Percentiles rank a stretch among this genome's conserved stretches.
phyloP scores from a whole-genome alignment of 2,797 vertebrate genomes.

The Takifugu ocellatus region DNA sequence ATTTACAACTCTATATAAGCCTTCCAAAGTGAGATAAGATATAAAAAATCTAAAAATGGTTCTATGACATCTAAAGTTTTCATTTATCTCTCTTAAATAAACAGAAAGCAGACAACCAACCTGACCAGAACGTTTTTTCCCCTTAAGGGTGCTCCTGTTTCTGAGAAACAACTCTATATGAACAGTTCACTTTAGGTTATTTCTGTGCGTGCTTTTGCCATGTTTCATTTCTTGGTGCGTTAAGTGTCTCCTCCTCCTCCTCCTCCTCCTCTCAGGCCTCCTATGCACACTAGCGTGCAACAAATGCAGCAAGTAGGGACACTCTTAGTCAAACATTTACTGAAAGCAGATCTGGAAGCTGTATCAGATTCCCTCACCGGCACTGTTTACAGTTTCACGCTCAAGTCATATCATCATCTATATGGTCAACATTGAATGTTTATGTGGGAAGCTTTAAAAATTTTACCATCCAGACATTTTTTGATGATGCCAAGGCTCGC shows the following conservation, averaged over 20 bases:
- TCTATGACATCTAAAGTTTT: too few relatives aligned
- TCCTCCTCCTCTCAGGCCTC: slow-evolving; percentile 21
- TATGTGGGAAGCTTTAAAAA: not conserved
- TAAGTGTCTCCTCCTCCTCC: slow-evolving; percentile 15
- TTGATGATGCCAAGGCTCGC: not conserved
- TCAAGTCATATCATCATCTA: not conserved
- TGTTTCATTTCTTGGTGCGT: slow-evolving; percentile 14
- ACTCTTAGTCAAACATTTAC: slow-evolving; percentile 60
- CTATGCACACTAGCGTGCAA: slow-evolving; percentile 38
- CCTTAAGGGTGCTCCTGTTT: too few relatives aligned
- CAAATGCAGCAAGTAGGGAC: slow-evolving; percentile 38
- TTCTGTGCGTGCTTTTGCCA: slow-evolving; percentile 20
- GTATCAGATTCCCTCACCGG: slow-evolving; percentile 9
- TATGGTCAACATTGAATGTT: slow-evolving; percentile 35
- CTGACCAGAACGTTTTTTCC: too few relatives aligned
- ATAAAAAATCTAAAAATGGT: too few relatives aligned
- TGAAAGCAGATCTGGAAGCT: slow-evolving; percentile 26
- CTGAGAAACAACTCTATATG: too few relatives aligned
- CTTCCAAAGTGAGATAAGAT: too few relatives aligned
- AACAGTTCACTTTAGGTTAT: slow-evolving; percentile 27
- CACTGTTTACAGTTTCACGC: slow-evolving; percentile 2
- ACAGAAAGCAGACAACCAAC: too few relatives aligned
- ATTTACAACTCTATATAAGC: too few relatives aligned
- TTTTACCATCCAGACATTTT: too few relatives aligned
- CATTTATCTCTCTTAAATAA: too few relatives aligned